These are phyloP conservation scores for Lucilia sericata DNA, from an alignment of 1,140 invertebrate genomes.

Conservation along the genomic window DNA sequence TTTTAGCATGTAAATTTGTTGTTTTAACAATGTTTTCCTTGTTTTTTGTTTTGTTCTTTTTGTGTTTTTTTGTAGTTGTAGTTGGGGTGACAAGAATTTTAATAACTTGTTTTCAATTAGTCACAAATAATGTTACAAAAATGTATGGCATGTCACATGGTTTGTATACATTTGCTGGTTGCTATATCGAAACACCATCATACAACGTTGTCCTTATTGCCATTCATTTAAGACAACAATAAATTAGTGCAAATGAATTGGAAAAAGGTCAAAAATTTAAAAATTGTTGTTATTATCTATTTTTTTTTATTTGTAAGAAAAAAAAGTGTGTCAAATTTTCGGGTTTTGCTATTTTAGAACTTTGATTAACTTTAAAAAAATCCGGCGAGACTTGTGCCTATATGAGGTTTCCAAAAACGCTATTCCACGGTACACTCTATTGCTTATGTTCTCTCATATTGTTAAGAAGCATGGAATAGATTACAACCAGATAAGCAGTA, in stretches of 20 bases:
- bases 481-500: too few relatives aligned
- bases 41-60: constrained; percentile 4
- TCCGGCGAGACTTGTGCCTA: too few relatives aligned
- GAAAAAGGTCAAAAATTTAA: too few relatives aligned
- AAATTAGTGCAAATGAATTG: neutral
- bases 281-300: too few relatives aligned
- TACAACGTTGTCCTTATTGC: neutral
- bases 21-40: constrained; percentile 31
- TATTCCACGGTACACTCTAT: too few relatives aligned
- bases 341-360: too few relatives aligned
- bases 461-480: too few relatives aligned
- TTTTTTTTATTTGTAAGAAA: too few relatives aligned
- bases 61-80: neutral
- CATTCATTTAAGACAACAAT: neutral
- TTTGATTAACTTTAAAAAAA: too few relatives aligned
- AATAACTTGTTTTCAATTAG: constrained; percentile 44
- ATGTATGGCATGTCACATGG: neutral
- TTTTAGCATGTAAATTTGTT: constrained; percentile 45
- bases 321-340: too few relatives aligned
- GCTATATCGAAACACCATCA: neutral
- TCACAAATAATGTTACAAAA: constrained; percentile 40
- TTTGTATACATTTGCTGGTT: neutral
- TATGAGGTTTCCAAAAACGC: too few relatives aligned
- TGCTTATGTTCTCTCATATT: too few relatives aligned
- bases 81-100: constrained; percentile 42